Evolutionary conservation across 1,140 invertebrate species (phyloP).

Genomic region (Harpegnathos saltator): DNA sequence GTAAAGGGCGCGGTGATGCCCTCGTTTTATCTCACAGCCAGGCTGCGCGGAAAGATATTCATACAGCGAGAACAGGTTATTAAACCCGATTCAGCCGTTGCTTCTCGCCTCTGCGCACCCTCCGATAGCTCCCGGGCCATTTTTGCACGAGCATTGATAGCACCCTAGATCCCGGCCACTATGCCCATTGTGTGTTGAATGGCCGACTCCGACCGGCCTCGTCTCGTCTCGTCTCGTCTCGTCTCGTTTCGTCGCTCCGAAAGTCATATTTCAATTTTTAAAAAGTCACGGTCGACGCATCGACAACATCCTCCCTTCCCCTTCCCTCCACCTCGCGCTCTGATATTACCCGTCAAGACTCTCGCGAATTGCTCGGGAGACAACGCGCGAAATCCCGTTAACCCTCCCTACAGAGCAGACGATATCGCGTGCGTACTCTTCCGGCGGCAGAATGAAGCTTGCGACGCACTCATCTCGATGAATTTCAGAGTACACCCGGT

Average conservation of each 20-base stretch:
- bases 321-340: no score
- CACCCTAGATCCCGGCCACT: constrained; percentile 41
- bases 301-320: background rate
- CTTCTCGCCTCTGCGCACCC: constrained; percentile 12
- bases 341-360: constrained; percentile 19
- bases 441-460: no score
- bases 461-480: no score
- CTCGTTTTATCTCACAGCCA: constrained; percentile 6
- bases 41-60: constrained; percentile 18
- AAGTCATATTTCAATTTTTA: constrained; percentile 58
- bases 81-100: constrained; percentile 30
- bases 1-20: constrained; percentile 1
- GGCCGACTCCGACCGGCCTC: background rate
- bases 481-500: no score
- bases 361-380: background rate
- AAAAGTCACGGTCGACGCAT: constrained; percentile 27
- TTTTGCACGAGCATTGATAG: constrained; percentile 46
- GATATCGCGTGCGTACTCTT: background rate
- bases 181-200: constrained; percentile 56
- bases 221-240: background rate
- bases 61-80: constrained; percentile 23
- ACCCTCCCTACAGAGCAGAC: no score
- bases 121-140: constrained; percentile 22
- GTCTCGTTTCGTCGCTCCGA: background rate
- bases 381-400: background rate